These are phyloP conservation scores for Ceratina japonica DNA, from an alignment of 1,140 invertebrate species.

Conservation along the genomic window DNA sequence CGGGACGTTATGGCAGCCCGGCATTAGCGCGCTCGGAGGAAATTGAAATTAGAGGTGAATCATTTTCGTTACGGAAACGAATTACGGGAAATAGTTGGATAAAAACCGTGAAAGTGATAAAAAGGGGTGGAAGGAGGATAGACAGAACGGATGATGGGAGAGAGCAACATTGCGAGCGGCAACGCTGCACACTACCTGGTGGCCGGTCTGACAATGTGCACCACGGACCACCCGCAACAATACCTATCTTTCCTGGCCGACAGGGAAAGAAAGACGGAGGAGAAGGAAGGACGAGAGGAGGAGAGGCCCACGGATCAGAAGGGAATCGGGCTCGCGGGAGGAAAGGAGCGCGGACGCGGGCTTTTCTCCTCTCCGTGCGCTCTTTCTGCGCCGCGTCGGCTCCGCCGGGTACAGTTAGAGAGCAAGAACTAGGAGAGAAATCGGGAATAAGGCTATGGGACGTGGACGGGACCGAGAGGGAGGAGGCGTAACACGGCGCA, in stretches of 20 bases:
- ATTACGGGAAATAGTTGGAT: conserved; percentile 70
- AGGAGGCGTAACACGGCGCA: conserved; percentile 13
- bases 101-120: conserved; percentile 67
- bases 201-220: conserved; percentile 78
- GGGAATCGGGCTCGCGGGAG: conserved; percentile 32
- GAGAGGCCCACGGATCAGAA: conserved; percentile 40
- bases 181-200: conserved; percentile 78
- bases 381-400: too few relatives aligned
- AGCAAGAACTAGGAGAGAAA: not conserved
- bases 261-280: conserved; percentile 64
- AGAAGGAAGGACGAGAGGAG: conserved; percentile 41
- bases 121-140: conserved; percentile 68
- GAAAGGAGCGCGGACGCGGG: conserved; percentile 21
- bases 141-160: conserved; percentile 7
- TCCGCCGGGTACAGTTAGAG: conserved; percentile 39
- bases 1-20: not conserved
- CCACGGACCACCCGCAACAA: conserved; percentile 78
- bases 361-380: conserved; percentile 14
- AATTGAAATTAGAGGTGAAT: conserved; percentile 48
- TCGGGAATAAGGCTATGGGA: not conserved
- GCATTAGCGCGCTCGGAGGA: not conserved
- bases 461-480: conserved; percentile 8
- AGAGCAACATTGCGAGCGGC: conserved; percentile 76
- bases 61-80: conserved; percentile 52
- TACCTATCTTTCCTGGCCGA: conserved; percentile 75